Percentiles rank a stretch among this genome's conserved stretches.
These are phyloP conservation scores for Pseudochirops cupreus DNA, from an alignment of 2,797 vertebrate genomes.

Conservation along the genomic window DNA sequence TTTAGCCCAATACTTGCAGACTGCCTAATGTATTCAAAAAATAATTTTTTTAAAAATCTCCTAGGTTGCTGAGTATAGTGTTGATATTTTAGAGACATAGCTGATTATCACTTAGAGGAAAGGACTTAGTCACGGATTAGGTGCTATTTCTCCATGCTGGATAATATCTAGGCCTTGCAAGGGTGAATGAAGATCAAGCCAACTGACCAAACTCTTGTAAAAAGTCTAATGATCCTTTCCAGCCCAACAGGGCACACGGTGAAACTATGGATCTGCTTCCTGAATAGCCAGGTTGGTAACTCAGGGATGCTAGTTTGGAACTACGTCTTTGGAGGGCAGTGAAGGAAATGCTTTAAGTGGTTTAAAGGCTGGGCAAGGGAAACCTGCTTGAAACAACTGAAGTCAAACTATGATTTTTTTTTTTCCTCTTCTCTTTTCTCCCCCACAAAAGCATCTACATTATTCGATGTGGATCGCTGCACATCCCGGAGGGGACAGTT, in stretches of 20 bases:
- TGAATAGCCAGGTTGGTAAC: not conserved
- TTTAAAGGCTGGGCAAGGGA: not conserved
- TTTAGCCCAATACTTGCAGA: not conserved
- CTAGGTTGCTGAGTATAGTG: not conserved
- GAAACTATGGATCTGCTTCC: slow-evolving; percentile 62
- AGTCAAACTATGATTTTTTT: not conserved
- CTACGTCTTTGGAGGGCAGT: slow-evolving; percentile 37
- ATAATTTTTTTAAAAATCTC: not conserved
- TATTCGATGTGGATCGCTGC: not conserved
- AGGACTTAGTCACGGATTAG: accelerated
- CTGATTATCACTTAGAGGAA: accelerated
- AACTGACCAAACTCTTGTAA: not conserved
- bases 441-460: not conserved
- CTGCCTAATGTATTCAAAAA: not conserved
- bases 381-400: not conserved
- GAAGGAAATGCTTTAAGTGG: not conserved
- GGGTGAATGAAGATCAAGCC: accelerated
- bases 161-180: not conserved
- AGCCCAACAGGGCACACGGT: slow-evolving; percentile 2
- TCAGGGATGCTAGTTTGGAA: slow-evolving; percentile 24
- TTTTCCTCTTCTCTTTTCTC: not conserved
- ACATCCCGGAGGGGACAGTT: not conserved
- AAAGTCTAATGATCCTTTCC: slow-evolving; percentile 23
- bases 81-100: not conserved
- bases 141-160: not conserved